These are phyloP conservation scores for Muscidifurax raptorellus DNA, from an alignment of 1,140 invertebrate species.

Conservation along the genomic window DNA sequence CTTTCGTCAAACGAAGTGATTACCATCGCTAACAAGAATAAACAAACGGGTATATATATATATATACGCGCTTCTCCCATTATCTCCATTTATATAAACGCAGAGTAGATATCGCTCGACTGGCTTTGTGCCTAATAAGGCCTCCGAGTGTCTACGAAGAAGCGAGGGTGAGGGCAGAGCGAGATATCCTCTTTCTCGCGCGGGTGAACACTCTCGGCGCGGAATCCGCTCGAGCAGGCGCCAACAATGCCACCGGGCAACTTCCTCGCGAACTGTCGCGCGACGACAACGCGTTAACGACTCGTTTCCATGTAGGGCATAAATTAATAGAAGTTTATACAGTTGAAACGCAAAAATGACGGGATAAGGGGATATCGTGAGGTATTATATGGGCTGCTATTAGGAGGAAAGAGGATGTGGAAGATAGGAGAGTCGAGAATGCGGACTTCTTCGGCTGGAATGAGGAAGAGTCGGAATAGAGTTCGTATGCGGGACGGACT, in stretches of 20 bases:
- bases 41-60: not conserved
- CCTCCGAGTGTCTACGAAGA: not conserved
- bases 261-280: slow-evolving; percentile 36
- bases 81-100: not conserved
- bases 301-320: slow-evolving; percentile 58
- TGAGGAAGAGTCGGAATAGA: slow-evolving; percentile 22
- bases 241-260: slow-evolving; percentile 55
- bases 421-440: slow-evolving; percentile 7
- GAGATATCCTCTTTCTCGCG: no score
- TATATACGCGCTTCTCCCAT: not conserved
- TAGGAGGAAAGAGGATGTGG: not conserved
- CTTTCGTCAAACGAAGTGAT: no score
- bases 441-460: not conserved
- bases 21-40: no score
- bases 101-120: not conserved
- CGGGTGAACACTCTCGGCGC: not conserved
- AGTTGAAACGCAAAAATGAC: not conserved
- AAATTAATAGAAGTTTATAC: slow-evolving; percentile 27
- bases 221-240: slow-evolving; percentile 52
- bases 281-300: slow-evolving; percentile 58
- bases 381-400: not conserved
- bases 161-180: not conserved
- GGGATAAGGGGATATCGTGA: not conserved
- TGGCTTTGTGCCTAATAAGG: slow-evolving; percentile 44
- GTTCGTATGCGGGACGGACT: not conserved